Percentiles rank a stretch among this genome's conserved stretches.
phyloP scores from a whole-genome alignment of 2,113 vertebrate genomes.

The Hippocampus barbouri region DNA sequence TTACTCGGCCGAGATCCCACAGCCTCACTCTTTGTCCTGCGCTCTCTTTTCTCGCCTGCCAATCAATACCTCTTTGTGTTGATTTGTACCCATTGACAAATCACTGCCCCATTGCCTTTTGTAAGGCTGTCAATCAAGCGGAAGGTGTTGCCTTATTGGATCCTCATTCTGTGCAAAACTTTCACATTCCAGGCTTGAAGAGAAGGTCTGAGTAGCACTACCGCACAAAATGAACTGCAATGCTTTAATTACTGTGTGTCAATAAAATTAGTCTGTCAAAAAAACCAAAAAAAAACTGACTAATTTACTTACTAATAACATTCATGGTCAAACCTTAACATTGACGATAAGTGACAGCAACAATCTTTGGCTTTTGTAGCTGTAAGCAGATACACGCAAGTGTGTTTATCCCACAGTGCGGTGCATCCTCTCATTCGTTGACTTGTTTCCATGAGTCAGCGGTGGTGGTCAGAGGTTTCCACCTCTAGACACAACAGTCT shows the following conservation, averaged over 20 bases:
- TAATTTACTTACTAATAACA: no score
- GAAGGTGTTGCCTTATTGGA: conserved; percentile 50
- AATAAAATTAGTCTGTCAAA: not conserved
- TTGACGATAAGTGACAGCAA: no score
- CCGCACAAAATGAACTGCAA: not conserved
- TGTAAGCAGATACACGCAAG: not conserved
- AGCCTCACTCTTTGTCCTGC: conserved; percentile 65
- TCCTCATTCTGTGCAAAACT: conserved; percentile 33
- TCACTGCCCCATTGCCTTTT: conserved; percentile 65
- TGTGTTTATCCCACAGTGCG: conserved; percentile 43
- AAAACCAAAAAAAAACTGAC: not conserved
- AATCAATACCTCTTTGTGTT: conserved; percentile 78
- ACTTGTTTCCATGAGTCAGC: conserved; percentile 59
- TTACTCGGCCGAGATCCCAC: conserved; percentile 65
- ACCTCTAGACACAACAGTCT: conserved; percentile 76
- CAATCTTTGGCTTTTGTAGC: not conserved
- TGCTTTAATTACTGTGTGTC: not conserved
- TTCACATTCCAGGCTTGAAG: conserved; percentile 24
- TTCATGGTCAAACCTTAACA: no score
- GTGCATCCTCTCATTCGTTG: conserved; percentile 61
- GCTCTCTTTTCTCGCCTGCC: conserved; percentile 52
- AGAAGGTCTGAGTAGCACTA: not conserved
- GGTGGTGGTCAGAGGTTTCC: conserved; percentile 63
- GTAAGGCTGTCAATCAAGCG: conserved; percentile 70
- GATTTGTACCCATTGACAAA: conserved; percentile 73